phyloP scores from a whole-genome alignment of 1,140 invertebrate genomes.

The Aphaenogaster rudis region DNA sequence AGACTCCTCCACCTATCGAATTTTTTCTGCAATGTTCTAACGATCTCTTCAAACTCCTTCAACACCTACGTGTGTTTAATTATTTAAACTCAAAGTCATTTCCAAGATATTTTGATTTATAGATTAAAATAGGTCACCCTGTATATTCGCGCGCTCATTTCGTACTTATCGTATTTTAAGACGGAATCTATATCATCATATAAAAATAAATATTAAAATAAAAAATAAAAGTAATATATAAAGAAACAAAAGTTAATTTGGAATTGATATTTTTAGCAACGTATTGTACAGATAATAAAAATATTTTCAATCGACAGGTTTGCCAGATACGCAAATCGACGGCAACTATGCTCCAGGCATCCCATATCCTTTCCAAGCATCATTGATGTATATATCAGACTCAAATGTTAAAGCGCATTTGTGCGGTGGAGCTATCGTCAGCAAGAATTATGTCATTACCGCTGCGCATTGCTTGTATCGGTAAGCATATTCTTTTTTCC shows the following conservation, averaged over 20 bases:
- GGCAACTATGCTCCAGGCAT: slow-evolving; percentile 72
- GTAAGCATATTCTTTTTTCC: slow-evolving; percentile 50
- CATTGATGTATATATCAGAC: slow-evolving; percentile 68
- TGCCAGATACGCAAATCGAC: slow-evolving; percentile 54
- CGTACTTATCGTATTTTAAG: background rate
- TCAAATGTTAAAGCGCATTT: slow-evolving; percentile 78
- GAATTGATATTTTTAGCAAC: background rate
- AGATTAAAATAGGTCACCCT: too few species aligned
- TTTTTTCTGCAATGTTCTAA: too few species aligned
- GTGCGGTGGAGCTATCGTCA: slow-evolving; percentile 88
- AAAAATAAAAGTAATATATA: background rate
- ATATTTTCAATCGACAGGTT: slow-evolving; percentile 25
- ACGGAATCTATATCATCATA: background rate
- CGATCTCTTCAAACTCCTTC: too few species aligned
- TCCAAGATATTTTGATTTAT: too few species aligned
- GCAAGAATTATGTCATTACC: slow-evolving; percentile 86
- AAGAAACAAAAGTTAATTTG: background rate
- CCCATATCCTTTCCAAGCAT: slow-evolving; percentile 86
- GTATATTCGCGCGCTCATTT: background rate
- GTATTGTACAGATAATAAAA: background rate
- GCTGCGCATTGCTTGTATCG: slow-evolving; percentile 87
- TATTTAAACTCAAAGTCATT: too few species aligned
- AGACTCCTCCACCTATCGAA: too few species aligned
- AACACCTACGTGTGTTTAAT: too few species aligned
- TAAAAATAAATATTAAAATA: slow-evolving; percentile 2